Evolutionary conservation across 2,888 invertebrate species (phyloP).

Genomic region (Ectemnius continuus): DNA sequence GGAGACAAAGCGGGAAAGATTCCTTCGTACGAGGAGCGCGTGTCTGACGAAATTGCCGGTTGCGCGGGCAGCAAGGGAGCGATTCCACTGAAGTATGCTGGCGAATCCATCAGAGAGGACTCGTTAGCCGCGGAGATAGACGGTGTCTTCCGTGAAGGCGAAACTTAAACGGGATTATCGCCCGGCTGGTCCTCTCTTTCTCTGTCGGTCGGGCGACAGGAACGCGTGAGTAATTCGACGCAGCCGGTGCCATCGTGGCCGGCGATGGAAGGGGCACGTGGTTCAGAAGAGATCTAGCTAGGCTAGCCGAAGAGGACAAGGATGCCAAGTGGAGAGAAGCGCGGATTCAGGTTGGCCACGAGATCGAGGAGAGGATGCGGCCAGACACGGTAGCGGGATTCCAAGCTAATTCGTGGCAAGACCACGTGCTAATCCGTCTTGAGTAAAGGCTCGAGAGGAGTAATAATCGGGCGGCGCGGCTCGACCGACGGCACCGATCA

Average conservation of each 20-base stretch:
- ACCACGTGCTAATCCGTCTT: conserved; percentile 63
- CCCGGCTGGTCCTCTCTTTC: conserved; percentile 8
- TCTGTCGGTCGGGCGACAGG: conserved; percentile 38
- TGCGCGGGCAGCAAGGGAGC: background rate
- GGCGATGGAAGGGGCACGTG: conserved; percentile 3
- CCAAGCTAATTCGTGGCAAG: conserved; percentile 67
- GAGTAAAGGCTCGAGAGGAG: conserved; percentile 49
- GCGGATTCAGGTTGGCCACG: background rate
- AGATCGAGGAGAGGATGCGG: conserved; percentile 41
- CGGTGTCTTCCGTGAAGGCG: conserved; percentile 53
- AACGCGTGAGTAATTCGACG: conserved; percentile 64
- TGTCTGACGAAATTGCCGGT: conserved; percentile 38
- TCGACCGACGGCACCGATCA: conserved; percentile 63
- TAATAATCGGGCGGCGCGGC: conserved; percentile 67
- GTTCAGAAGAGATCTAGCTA: conserved; percentile 52
- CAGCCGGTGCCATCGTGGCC: conserved; percentile 41
- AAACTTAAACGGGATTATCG: conserved; percentile 63
- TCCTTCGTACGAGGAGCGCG: conserved; percentile 26
- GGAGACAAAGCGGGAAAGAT: background rate
- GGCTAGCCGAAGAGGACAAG: background rate
- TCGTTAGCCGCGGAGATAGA: conserved; percentile 45
- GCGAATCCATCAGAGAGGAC: conserved; percentile 55
- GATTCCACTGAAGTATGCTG: conserved; percentile 55
- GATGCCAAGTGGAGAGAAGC: conserved; percentile 5
- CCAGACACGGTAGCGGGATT: conserved; percentile 56